These are phyloP conservation scores for Lepidochrysops patricia DNA, from an alignment of 2,888 invertebrate genomes.

Conservation along the genomic window DNA sequence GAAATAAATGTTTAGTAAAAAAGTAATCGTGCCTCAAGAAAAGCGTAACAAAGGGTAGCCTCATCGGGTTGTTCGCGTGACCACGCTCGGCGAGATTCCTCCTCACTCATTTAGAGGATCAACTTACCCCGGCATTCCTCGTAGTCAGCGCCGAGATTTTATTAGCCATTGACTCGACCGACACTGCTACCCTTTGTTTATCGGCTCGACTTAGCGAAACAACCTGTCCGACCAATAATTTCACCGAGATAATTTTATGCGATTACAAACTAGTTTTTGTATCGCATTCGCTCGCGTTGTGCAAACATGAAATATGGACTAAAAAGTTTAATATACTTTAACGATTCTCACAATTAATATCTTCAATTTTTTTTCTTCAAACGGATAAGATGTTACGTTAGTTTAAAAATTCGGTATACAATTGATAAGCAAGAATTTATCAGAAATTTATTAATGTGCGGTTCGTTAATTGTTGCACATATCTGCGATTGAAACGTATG, in stretches of 20 bases:
- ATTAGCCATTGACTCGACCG: constrained; percentile 37
- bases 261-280: constrained; percentile 8
- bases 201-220: constrained; percentile 25
- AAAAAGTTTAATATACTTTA: neutral
- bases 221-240: constrained; percentile 14
- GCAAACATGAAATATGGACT: neutral
- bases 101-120: constrained; percentile 56
- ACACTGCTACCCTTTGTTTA: constrained; percentile 27
- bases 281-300: neutral
- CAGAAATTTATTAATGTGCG: neutral
- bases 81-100: constrained; percentile 46
- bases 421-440: no score
- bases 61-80: constrained; percentile 61
- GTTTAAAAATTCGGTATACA: no score
- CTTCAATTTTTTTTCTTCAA: neutral
- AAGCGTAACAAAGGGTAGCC: constrained; percentile 44
- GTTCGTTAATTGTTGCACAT: neutral
- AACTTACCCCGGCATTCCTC: constrained; percentile 55
- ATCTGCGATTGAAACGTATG: neutral
- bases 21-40: constrained; percentile 22
- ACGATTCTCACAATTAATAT: neutral
- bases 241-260: constrained; percentile 12
- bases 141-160: constrained; percentile 43
- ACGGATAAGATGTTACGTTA: no score
- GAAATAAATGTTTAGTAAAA: neutral